phyloP scores from a whole-genome alignment of 1,140 invertebrate genomes.

The Asobara japonica region DNA sequence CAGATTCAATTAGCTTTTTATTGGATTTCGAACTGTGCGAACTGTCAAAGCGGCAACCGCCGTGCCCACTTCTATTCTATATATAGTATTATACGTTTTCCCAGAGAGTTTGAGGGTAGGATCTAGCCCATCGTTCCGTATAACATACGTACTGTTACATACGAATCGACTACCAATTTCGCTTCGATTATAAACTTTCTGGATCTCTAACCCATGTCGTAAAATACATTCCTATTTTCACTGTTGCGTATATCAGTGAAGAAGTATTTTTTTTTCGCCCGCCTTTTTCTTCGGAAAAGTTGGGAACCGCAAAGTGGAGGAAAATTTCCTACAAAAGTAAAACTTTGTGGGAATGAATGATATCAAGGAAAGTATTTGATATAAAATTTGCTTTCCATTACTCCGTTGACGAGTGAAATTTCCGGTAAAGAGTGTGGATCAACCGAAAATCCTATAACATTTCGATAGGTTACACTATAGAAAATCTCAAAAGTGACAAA shows the following conservation, averaged over 20 bases:
- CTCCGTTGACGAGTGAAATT: too few relatives aligned
- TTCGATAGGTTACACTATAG: too few relatives aligned
- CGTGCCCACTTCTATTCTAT: slow-evolving; percentile 19
- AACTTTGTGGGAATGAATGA: too few relatives aligned
- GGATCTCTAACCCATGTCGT: slow-evolving; percentile 3
- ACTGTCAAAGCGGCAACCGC: slow-evolving; percentile 61
- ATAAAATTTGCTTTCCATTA: too few relatives aligned
- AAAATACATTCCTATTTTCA: slow-evolving; percentile 8
- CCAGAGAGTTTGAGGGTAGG: neutral
- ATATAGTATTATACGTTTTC: slow-evolving; percentile 10
- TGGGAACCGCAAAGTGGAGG: neutral
- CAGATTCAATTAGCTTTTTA: slow-evolving; percentile 68
- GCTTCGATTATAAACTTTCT: slow-evolving; percentile 29
- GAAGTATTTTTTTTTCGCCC: neutral
- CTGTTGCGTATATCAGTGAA: neutral
- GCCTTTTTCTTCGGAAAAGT: neutral
- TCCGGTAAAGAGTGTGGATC: too few relatives aligned
- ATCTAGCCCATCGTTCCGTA: neutral
- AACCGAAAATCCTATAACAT: too few relatives aligned
- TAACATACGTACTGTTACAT: slow-evolving; percentile 20
- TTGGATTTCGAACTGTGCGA: slow-evolving; percentile 65
- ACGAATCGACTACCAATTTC: slow-evolving; percentile 21
- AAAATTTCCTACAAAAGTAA: too few relatives aligned
- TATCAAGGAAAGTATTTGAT: too few relatives aligned
- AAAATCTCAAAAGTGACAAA: too few relatives aligned